Conservation (phyloP, 2,113 vertebrate genomes). For the Tautogolabrus adspersus region DNA sequence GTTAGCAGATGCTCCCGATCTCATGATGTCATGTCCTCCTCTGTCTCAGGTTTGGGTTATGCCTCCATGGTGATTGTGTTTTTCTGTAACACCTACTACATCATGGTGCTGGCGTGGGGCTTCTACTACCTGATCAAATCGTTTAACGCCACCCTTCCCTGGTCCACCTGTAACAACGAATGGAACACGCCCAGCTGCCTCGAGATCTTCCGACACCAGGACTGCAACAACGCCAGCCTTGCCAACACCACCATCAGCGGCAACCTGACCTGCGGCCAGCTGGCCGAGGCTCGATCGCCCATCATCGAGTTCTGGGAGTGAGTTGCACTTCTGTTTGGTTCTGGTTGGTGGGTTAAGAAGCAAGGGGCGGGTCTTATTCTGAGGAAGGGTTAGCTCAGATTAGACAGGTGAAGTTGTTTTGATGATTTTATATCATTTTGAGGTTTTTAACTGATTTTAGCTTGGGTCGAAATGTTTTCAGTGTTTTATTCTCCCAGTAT, state of each 20-base stretch:
- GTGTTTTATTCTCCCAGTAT: no score
- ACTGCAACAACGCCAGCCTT: conserved; percentile 77
- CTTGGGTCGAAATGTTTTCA: no score
- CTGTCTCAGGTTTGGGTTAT: conserved; percentile 81
- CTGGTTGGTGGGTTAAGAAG: neutral
- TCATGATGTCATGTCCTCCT: neutral
- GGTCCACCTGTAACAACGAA: conserved; percentile 84
- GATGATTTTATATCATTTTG: no score
- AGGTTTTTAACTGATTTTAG: no score
- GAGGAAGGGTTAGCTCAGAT: no score
- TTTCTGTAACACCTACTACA: conserved; percentile 90
- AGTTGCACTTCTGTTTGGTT: conserved; percentile 54
- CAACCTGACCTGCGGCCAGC: conserved; percentile 82
- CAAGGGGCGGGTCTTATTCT: neutral
- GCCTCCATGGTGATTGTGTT: conserved; percentile 89
- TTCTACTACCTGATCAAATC: conserved; percentile 88
- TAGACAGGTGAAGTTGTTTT: no score
- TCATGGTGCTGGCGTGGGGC: conserved; percentile 89
- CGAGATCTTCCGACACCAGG: conserved; percentile 78
- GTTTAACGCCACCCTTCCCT: conserved; percentile 82
- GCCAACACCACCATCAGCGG: conserved; percentile 67
- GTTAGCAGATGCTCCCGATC: neutral
- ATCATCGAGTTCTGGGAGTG: conserved; percentile 89
- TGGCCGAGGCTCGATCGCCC: conserved; percentile 76
- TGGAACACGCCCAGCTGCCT: conserved; percentile 86